A percentile compares a stretch with the other conserved stretches of the same genome.
Evolutionary conservation across 2,113 vertebrate genomes (phyloP).

Genomic region (Lichenostomus cassidix): DNA sequence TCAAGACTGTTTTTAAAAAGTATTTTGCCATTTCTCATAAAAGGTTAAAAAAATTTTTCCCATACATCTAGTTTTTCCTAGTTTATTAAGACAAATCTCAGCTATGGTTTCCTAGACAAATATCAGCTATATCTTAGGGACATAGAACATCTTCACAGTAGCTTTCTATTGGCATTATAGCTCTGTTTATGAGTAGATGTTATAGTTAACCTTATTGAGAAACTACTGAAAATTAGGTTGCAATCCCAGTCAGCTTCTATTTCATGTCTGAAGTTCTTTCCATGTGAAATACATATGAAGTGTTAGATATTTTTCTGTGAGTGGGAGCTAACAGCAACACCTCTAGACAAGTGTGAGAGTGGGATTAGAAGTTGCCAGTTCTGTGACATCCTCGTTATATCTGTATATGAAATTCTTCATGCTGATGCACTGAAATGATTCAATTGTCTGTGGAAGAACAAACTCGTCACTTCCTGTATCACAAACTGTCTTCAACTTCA

Average conservation of each 20-base stretch:
- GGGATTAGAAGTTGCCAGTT: background rate
- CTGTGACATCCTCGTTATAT: background rate
- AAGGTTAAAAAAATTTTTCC: background rate
- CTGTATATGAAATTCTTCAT: background rate
- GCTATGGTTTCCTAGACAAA: background rate
- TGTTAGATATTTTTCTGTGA: background rate
- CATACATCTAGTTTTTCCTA: background rate
- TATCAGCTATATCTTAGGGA: background rate
- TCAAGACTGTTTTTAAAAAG: background rate
- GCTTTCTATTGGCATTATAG: background rate
- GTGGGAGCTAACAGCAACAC: slow-evolving; percentile 2
- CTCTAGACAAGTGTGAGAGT: slow-evolving; percentile 1
- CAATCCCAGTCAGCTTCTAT: background rate
- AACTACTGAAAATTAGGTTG: background rate
- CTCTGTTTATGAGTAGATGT: background rate
- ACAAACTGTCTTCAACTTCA: background rate
- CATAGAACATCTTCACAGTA: background rate
- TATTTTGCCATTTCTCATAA: background rate
- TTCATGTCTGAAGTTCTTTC: background rate
- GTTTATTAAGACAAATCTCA: background rate
- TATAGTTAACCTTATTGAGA: background rate
- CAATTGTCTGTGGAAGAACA: background rate
- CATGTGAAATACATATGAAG: background rate
- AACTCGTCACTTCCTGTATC: background rate
- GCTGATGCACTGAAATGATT: background rate